Evolutionary conservation across 2,113 vertebrate species (phyloP), one percentile per base, ranked within the genome.

Genomic region (Platysternon megacephalum): DNA sequence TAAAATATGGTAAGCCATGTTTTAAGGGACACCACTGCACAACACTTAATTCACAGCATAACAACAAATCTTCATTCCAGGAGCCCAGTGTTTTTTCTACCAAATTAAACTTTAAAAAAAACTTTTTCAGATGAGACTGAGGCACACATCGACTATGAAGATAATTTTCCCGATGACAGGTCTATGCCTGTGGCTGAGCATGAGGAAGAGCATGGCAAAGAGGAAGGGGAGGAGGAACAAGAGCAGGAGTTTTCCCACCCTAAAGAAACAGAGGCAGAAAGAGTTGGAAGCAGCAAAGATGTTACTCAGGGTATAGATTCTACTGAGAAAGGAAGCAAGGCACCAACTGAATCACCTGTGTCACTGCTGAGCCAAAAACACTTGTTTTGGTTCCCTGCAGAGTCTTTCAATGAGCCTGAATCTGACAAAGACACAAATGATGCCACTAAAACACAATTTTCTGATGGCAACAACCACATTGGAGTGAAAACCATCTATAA

Each of bases 111-210:
- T 0, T 46, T 11, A 6, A 2, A 55, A 68, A 74, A 2, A 1
- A 46, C 48, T 55, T 86, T 97, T 96, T 85, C 97, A 99, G 99
- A 98, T 98, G 98, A 98, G 88, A 96, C 98, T 0, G 98, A 99
- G 92, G 94, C 98, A 39, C 99, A 99, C 22, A 95, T 99, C 68
- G 99, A 99, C 97, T 99, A 99, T n/a, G 99, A 99, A 95, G 99
- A 99, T 88, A 99, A 99, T 93, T 99, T 99, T 81, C 98, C 99
- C 0, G 99, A 99, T 72, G 98, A 98, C 89, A 97, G 97, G 85
- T 98, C 98, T 0, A 96, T 98, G 90, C 95, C 98, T 81, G 6
- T 98, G 84, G 80, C 85, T 14, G 95, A 97, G 49, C 97, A 96
- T n/a, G 92, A 92, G 88, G 98, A 97, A 3, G 82, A 91, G 52